A percentile compares a stretch with the other conserved stretches of the same genome.
These are phyloP conservation scores for Polia nebulosa DNA, from an alignment of 2,888 invertebrate species.

Conservation along the genomic window DNA sequence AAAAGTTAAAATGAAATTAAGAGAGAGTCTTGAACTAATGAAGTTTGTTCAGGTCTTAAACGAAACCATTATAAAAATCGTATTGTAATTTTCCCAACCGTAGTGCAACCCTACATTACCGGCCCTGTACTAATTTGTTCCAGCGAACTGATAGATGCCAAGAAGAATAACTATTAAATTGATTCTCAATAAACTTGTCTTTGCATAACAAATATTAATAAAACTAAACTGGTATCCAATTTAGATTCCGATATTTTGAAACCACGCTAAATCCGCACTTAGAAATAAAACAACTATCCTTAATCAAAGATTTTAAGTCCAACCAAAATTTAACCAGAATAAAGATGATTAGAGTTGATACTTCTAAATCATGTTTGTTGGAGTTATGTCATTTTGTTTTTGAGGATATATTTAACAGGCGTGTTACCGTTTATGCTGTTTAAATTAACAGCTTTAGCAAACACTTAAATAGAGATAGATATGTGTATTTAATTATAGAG, in stretches of 20 bases:
- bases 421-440: slow-evolving; percentile 41
- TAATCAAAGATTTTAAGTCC: not conserved
- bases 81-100: not conserved
- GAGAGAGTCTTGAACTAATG: not conserved
- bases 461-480: slow-evolving; percentile 22
- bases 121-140: slow-evolving; percentile 70
- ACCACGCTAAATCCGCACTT: not conserved
- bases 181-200: slow-evolving; percentile 53
- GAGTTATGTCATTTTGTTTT: slow-evolving; percentile 24
- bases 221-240: slow-evolving; percentile 33
- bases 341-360: not conserved
- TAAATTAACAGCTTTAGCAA: slow-evolving; percentile 30
- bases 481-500: slow-evolving; percentile 47
- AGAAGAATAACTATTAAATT: slow-evolving; percentile 47
- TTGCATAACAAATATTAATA: slow-evolving; percentile 53
- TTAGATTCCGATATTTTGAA: slow-evolving; percentile 38
- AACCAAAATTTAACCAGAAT: not conserved
- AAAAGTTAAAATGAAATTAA: no score
- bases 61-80: not conserved
- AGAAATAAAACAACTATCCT: not conserved
- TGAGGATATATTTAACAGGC: slow-evolving; percentile 13
- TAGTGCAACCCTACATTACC: slow-evolving; percentile 58
- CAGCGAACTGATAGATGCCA: slow-evolving; percentile 50
- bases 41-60: no score
- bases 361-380: not conserved